Evolutionary conservation across 2,888 invertebrate species (phyloP).

Genomic region (Stenichneumon culpator): DNA sequence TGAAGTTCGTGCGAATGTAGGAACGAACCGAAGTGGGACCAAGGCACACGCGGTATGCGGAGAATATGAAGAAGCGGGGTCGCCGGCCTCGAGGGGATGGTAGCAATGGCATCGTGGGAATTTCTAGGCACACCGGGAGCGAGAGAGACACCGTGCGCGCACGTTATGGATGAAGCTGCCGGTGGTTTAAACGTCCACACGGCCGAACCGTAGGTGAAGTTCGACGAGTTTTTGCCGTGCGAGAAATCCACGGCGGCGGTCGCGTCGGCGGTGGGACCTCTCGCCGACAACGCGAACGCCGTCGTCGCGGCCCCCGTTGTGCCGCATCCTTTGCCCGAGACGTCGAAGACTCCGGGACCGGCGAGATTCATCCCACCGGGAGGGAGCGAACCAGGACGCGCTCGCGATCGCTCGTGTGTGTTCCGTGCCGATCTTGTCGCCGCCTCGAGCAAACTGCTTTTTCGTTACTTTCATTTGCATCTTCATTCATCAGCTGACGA

Average conservation of each 20-base stretch:
- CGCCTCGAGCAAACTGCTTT: constrained; percentile 38
- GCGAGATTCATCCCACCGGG: constrained; percentile 1
- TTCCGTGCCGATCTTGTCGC: constrained; percentile 18
- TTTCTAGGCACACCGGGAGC: constrained; percentile 71
- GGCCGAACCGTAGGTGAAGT: constrained; percentile 67
- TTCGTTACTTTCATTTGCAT: constrained; percentile 43
- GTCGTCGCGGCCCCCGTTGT: background rate
- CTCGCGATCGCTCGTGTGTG: constrained; percentile 1
- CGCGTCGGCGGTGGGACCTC: background rate
- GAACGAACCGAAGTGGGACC: constrained; percentile 4
- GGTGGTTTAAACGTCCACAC: constrained; percentile 38
- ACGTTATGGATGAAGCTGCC: constrained; percentile 45
- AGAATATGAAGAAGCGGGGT: constrained; percentile 67
- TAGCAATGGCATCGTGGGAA: constrained; percentile 81
- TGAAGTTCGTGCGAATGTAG: background rate
- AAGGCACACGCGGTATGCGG: constrained; percentile 24
- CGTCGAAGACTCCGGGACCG: constrained; percentile 2
- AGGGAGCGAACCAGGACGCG: constrained; percentile 9
- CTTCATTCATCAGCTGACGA: constrained; percentile 31
- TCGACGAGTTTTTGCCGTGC: constrained; percentile 60
- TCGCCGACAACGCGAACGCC: constrained; percentile 30
- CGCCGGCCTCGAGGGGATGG: constrained; percentile 76
- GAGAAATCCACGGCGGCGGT: constrained; percentile 8
- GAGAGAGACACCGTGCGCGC: background rate
- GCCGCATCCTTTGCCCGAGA: constrained; percentile 2